These are phyloP conservation scores for Hyperoplus immaculatus DNA, from an alignment of 2,797 vertebrate species.

Conservation along the genomic window DNA sequence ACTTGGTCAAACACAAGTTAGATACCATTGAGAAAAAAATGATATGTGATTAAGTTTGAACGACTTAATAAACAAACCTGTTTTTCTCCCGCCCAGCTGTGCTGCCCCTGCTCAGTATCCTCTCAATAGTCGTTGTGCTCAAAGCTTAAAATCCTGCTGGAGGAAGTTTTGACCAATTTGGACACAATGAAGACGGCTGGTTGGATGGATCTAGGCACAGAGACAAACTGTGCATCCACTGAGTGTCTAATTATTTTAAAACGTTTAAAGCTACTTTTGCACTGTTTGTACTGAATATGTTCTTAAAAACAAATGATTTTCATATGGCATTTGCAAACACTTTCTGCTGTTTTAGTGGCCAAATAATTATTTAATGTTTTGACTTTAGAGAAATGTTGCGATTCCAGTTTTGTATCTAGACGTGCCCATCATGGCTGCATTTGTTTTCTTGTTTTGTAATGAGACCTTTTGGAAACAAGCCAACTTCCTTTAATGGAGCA, in stretches of 20 bases:
- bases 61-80: background rate
- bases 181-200: constrained; percentile 27
- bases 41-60: too few species aligned
- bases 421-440: too few species aligned
- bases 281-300: constrained; percentile 19
- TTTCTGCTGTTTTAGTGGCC: background rate
- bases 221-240: constrained; percentile 23
- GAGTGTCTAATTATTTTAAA: background rate
- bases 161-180: background rate
- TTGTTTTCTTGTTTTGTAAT: too few species aligned
- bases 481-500: background rate
- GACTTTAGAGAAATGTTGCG: background rate
- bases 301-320: background rate
- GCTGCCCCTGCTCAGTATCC: constrained; percentile 50
- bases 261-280: constrained; percentile 19
- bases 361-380: background rate
- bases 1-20: background rate
- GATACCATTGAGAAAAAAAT: background rate
- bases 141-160: constrained; percentile 13
- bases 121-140: constrained; percentile 16
- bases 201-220: background rate
- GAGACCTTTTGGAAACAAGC: background rate
- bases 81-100: constrained; percentile 40
- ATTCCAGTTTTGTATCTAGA: background rate
- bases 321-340: background rate